These are phyloP conservation scores for Harmothoe impar DNA, from an alignment of 2,888 invertebrate genomes.

Conservation along the genomic window DNA sequence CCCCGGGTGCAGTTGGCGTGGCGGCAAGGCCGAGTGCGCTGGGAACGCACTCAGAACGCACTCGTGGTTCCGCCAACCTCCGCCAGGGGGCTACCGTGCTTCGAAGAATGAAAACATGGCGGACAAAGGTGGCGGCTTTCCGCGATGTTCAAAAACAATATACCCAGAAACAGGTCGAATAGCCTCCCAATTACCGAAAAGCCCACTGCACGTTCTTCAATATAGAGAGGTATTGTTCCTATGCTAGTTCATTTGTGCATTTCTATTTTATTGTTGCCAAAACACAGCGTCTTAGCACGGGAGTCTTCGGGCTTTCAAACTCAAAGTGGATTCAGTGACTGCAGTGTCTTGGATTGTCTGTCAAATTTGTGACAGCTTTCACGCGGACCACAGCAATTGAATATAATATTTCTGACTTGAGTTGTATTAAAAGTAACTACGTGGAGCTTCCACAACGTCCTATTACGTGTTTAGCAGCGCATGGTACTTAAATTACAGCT, in stretches of 20 bases:
- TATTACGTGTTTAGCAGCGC: no score
- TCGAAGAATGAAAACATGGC: conserved; percentile 65
- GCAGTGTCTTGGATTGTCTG: conserved; percentile 65
- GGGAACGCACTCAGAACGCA: conserved; percentile 21
- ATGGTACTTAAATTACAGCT: no score
- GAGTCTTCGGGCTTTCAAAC: neutral
- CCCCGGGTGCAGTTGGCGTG: neutral
- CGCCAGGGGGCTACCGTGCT: conserved; percentile 46
- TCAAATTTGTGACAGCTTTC: conserved; percentile 47
- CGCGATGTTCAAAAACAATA: conserved; percentile 65
- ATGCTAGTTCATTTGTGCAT: neutral
- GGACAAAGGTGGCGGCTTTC: conserved; percentile 65
- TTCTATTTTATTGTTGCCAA: neutral
- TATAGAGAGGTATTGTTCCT: conserved; percentile 69
- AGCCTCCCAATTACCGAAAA: conserved; percentile 66
- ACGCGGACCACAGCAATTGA: neutral
- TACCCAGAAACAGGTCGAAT: conserved; percentile 64
- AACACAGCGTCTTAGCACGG: conserved; percentile 8
- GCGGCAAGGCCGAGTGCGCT: conserved; percentile 9
- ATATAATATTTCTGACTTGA: neutral
- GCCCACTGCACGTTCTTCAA: conserved; percentile 67
- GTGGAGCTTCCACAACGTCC: no score
- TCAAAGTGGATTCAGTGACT: conserved; percentile 36
- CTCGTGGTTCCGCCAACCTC: neutral
- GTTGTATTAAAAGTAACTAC: no score